Percentiles rank a stretch among this genome's conserved stretches.
Evolutionary conservation across 2,888 invertebrate species (phyloP).

Genomic region (Laspeyria flexula): DNA sequence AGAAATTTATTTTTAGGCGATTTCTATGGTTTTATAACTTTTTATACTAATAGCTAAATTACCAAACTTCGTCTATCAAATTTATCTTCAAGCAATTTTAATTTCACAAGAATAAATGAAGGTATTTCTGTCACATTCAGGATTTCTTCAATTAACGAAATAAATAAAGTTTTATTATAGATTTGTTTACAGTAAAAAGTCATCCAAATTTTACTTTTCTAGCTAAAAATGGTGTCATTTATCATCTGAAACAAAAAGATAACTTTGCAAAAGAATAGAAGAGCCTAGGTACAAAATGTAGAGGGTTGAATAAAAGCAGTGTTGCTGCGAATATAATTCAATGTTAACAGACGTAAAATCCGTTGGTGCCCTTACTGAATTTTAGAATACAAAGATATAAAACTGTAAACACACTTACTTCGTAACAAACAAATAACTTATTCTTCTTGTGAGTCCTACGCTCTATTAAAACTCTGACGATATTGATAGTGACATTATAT

Average conservation of each 20-base stretch:
- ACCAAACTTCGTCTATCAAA: no score
- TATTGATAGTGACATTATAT: no score
- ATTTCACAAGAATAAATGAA: no score
- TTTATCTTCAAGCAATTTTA: no score
- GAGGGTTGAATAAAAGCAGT: constrained; percentile 31
- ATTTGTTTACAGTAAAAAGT: background rate
- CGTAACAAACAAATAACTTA: background rate
- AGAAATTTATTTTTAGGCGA: background rate
- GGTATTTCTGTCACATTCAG: no score
- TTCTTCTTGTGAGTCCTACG: no score
- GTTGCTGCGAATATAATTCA: constrained; percentile 55
- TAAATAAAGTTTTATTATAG: no score
- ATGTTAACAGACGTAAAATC: constrained; percentile 56
- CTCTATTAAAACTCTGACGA: no score
- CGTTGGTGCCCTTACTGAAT: constrained; percentile 38
- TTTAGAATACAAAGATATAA: constrained; percentile 42
- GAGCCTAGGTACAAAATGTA: constrained; percentile 35
- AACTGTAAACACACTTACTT: constrained; percentile 1
- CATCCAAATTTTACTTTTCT: background rate
- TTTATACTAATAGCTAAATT: no score
- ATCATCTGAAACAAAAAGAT: constrained; percentile 15
- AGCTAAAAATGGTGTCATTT: constrained; percentile 2
- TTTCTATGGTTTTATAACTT: no score
- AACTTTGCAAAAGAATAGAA: constrained; percentile 13
- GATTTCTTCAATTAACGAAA: no score